Conservation (phyloP, 2,797 vertebrate species). For the Gobionotothen gibberifrons region DNA sequence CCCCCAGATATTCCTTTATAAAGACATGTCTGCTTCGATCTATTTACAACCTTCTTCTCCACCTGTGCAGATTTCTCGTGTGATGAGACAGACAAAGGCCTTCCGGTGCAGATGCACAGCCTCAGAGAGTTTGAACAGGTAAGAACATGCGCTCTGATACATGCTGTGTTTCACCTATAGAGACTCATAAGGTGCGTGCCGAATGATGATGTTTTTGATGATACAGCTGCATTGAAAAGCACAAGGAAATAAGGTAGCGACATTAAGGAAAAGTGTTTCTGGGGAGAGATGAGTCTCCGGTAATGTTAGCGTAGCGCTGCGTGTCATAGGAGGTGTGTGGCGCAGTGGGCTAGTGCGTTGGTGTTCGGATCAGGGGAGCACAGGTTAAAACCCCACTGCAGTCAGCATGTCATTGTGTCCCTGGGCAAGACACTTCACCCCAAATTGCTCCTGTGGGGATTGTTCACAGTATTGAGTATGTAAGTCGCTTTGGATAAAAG, state of each 20-base stretch:
- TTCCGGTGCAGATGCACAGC: slow-evolving; percentile 87
- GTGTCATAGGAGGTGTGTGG: neutral
- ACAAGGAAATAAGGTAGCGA: neutral
- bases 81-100: slow-evolving; percentile 79
- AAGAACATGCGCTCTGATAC: slow-evolving; percentile 43
- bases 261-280: neutral
- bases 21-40: neutral
- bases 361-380: too few species aligned
- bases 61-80: slow-evolving; percentile 74
- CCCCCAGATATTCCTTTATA: neutral
- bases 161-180: neutral
- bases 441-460: too few species aligned
- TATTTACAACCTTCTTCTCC: neutral
- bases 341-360: too few species aligned
- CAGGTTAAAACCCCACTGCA: too few species aligned
- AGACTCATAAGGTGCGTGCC: neutral
- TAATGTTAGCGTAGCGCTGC: neutral
- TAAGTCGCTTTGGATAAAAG: too few species aligned
- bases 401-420: too few species aligned
- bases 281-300: neutral
- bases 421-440: too few species aligned
- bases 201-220: neutral
- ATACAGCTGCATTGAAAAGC: neutral
- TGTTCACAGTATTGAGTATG: too few species aligned
- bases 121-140: slow-evolving; percentile 93